phyloP scores from a whole-genome alignment of 2,113 vertebrate genomes.

The Rousettus leschenaultii region DNA sequence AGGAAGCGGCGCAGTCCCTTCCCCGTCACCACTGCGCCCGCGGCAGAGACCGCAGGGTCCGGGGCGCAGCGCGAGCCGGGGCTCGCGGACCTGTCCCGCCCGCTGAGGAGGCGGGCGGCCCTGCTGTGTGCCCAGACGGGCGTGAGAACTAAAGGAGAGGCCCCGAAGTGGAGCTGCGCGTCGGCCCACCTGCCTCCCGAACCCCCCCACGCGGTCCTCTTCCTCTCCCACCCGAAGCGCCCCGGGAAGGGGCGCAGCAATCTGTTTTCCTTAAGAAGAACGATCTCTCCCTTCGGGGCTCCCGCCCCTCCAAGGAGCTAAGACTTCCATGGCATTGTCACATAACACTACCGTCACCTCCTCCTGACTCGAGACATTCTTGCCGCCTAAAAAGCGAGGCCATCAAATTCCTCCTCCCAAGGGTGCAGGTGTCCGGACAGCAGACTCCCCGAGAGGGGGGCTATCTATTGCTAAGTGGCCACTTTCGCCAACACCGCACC shows the following conservation, averaged over 20 bases:
- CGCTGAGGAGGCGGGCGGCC: background rate
- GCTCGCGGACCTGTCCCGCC: background rate
- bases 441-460: background rate
- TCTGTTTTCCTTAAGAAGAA: background rate
- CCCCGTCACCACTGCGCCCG: background rate
- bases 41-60: background rate
- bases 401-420: background rate
- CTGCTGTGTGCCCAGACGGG: background rate
- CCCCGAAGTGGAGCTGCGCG: background rate
- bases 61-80: background rate
- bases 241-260: background rate
- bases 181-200: background rate
- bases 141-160: background rate
- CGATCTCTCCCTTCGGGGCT: background rate
- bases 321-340: background rate
- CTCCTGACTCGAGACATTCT: background rate
- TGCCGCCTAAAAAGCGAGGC: background rate
- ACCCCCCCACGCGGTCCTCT: background rate
- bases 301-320: background rate
- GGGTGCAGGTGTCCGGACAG: background rate
- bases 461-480: background rate
- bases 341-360: background rate
- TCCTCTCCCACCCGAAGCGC: background rate
- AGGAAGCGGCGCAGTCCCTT: background rate
- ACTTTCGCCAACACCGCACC: background rate